These are phyloP conservation scores for Eupithecia inturbata DNA, from an alignment of 2,888 invertebrate genomes.

Conservation along the genomic window DNA sequence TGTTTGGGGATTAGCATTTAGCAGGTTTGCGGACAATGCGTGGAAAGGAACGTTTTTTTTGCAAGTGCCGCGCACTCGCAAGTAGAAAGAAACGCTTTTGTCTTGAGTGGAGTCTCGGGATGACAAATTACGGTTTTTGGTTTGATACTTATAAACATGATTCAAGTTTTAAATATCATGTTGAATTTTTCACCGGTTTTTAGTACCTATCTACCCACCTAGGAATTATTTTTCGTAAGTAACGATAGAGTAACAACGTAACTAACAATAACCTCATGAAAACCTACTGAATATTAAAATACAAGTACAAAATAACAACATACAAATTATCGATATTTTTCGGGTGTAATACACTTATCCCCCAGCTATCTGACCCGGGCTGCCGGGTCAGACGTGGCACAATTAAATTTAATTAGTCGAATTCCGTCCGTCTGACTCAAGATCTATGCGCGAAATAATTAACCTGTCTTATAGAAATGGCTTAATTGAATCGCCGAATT, in stretches of 20 bases:
- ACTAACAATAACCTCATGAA: background rate
- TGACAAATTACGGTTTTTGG: slow-evolving; percentile 34
- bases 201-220: background rate
- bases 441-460: slow-evolving; percentile 40
- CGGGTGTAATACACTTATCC: slow-evolving; percentile 9
- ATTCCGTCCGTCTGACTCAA: slow-evolving; percentile 35
- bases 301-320: background rate
- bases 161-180: background rate
- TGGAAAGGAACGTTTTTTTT: slow-evolving; percentile 49
- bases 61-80: slow-evolving; percentile 38
- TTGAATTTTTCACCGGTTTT: background rate
- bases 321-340: slow-evolving; percentile 4
- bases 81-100: slow-evolving; percentile 46
- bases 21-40: slow-evolving; percentile 58
- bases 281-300: background rate
- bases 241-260: background rate
- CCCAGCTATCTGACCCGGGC: slow-evolving; percentile 17
- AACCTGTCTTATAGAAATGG: slow-evolving; percentile 44
- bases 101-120: slow-evolving; percentile 43
- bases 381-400: slow-evolving; percentile 36
- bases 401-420: slow-evolving; percentile 45
- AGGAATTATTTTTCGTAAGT: background rate
- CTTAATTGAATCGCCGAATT: slow-evolving; percentile 42
- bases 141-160: background rate
- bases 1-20: slow-evolving; percentile 65